Percentiles rank a stretch among this genome's conserved stretches.
These are phyloP conservation scores for Trogon melanurus DNA, from an alignment of 2,113 vertebrate genomes.

Conservation along the genomic window DNA sequence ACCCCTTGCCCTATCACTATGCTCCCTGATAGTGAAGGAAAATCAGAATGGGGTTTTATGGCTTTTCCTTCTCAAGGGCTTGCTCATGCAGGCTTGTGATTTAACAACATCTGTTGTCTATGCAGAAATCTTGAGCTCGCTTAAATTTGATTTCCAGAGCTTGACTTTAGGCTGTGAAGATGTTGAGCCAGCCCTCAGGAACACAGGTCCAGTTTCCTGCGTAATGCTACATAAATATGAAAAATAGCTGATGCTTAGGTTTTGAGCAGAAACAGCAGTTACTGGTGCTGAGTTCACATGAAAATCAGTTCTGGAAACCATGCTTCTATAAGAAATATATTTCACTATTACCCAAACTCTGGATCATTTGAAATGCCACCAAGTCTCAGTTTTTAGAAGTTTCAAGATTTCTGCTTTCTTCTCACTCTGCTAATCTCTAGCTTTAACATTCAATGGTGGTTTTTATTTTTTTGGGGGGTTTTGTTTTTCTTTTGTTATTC, in stretches of 20 bases:
- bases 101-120: background rate
- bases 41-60: background rate
- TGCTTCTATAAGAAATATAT: background rate
- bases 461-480: background rate
- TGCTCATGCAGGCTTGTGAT: background rate
- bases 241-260: background rate
- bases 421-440: background rate
- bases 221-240: background rate
- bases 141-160: background rate
- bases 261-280: background rate
- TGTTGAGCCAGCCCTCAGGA: background rate
- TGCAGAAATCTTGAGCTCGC: background rate
- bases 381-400: background rate
- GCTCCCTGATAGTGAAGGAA: too few relatives aligned
- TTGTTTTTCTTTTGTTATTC: background rate
- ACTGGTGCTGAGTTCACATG: background rate
- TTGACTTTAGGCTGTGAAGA: background rate
- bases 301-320: background rate
- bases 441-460: background rate
- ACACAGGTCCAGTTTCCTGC: background rate
- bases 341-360: background rate
- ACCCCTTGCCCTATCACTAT: too few relatives aligned
- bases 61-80: background rate
- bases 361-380: background rate
- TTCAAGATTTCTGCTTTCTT: background rate